Base-by-base conservation (phyloP, 2,888 invertebrate species). In the Drosophila greeni region DNA sequence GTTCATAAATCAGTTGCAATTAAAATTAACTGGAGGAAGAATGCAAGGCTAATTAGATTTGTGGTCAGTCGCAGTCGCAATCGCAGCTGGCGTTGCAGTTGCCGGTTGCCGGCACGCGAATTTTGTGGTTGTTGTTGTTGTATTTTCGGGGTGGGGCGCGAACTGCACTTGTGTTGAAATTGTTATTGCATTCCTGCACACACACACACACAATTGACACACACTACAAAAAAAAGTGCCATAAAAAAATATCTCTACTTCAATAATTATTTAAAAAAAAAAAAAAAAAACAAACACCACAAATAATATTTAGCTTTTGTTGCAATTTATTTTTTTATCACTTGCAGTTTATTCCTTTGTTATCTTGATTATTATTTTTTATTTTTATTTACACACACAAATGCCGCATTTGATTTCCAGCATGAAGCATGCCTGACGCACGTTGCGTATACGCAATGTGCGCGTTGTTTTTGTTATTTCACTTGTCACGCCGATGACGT, bases 1-100 rank as follows among this genome's bases (percentile, higher is more conserved):
- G 76, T 81, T 76, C 82, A 74, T 79, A 79, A 79, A 79, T 79
- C 82, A 81, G 82, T 76, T 65, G 78, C 78, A 79, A 81, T 78
- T 81, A 79, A 81, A 79, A 79, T 79, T 81, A 81, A 79, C 67
- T 78, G 65, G 67, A 57, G 66, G 68, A 81, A 51, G 60, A 81
- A 82, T 82, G 79, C 79, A 74, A 76, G 70, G 73, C 71, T 78
- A 78, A 82, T 79, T 82, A 74, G 76, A 81, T 79, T 68, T 76
- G 70, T 68, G 77, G 61, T 52, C 62, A 61, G 57, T 40, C 20
- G n/a, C n/a, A n/a, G n/a, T n/a, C 24, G 24, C 31, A 24, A 26
- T 39, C 43, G 40, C 59, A 26, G 59, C 26, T 20, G 29, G 60
- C 48, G 34, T 34, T 42, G 60, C 59, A 36, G 42, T 48, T n/a